Evolutionary conservation across 2,113 vertebrate genomes (phyloP), one percentile per base, ranked within the genome.

Genomic region (Nanorana parkeri): DNA sequence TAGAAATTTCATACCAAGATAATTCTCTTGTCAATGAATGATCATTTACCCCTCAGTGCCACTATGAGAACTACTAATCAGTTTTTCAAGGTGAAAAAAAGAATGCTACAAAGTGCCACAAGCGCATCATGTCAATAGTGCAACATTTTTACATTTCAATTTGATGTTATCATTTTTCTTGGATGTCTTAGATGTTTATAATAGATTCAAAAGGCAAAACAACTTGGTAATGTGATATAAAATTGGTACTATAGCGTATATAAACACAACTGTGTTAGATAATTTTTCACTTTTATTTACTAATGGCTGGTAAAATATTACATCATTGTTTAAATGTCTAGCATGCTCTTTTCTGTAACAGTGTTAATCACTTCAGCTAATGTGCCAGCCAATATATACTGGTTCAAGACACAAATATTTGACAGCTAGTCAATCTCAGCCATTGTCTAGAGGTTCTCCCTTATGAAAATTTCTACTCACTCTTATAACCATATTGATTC

Each of bases 341-440:
- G 23, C 56, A 23, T 16, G 11, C 61, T 21, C 36, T 63, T 76
- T 63, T n/a, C 23, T 64, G 56, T 63, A 36, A 64, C 58, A 76
- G 24, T 63, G 73, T 63, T 76, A 76, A 76, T 76, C 73, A 63
- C 56, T 76, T 24, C 73, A 61, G 58, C 29, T 76, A 76, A 76
- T 76, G 58, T 76, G 29, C 73, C 56, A 76, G 73, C 73, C 73
- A 76, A 76, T 76, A 76, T 76, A 63, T 76, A 76, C 66, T 78
- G 61, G 47, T 64, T 78, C 24, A 78, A 78, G 75, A 78, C 76
- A 78, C 19, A 66, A 78, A 47, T 78, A 78, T 52, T 55, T 78
- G 63, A 64, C 74, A 65, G 32, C 20, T 60, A 63, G 76, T 78
- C 61, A 78, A 78, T 66, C 76, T 78, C 41, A 32, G 47, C 76